Percentiles rank a stretch among this genome's conserved stretches.
phyloP scores from a whole-genome alignment of 2,797 vertebrate genomes.

The Parotocinclus haroldoi region DNA sequence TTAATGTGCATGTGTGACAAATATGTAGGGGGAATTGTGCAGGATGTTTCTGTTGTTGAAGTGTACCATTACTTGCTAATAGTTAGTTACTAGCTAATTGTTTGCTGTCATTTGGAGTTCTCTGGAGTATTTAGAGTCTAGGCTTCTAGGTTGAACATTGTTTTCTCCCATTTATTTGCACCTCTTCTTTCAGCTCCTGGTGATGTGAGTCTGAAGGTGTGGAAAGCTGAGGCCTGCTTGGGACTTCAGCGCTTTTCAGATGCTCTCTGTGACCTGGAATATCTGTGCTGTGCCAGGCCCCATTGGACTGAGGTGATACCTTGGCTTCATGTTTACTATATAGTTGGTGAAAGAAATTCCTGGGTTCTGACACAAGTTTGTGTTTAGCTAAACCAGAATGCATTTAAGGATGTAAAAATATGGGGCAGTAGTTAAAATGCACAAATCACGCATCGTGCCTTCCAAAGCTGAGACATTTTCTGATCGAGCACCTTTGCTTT shows the following conservation, averaged over 20 bases:
- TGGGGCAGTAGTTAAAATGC: no score
- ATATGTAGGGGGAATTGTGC: neutral
- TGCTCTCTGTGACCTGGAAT: slow-evolving; percentile 77
- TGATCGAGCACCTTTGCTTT: no score
- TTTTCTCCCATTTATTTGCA: neutral
- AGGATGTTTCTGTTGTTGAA: neutral
- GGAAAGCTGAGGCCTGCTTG: slow-evolving; percentile 71
- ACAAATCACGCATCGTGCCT: no score
- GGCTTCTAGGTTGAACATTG: no score
- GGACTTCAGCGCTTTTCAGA: slow-evolving; percentile 64
- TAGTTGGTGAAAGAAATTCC: neutral
- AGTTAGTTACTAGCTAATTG: no score
- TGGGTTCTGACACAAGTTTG: neutral
- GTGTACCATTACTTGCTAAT: no score
- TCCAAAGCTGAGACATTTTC: no score
- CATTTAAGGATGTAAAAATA: no score
- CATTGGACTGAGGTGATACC: slow-evolving; percentile 72
- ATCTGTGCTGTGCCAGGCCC: slow-evolving; percentile 76
- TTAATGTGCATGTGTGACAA: neutral
- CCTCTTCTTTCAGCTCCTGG: slow-evolving; percentile 63
- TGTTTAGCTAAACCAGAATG: no score
- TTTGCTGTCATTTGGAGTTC: neutral
- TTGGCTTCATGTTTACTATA: neutral
- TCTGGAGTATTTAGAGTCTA: neutral
- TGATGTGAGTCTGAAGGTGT: slow-evolving; percentile 69